A percentile compares a stretch with the other conserved stretches of the same genome.
phyloP scores from a whole-genome alignment of 2,113 vertebrate genomes.

The Amblyopsis rosae region DNA sequence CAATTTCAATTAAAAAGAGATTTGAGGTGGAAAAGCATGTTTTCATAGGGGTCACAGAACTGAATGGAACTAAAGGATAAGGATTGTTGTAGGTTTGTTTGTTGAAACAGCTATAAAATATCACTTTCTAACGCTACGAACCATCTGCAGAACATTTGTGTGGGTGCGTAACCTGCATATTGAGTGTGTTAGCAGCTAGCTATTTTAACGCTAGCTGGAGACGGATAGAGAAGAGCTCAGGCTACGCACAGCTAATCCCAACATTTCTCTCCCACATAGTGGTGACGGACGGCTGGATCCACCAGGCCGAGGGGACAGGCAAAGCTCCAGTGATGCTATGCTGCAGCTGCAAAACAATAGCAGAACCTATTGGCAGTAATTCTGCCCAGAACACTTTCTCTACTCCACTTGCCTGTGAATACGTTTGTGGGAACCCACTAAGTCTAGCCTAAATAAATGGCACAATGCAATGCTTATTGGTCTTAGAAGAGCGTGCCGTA shows the following conservation, averaged over 20 bases:
- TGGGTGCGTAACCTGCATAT: background rate
- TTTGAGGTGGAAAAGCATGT: conserved; percentile 72
- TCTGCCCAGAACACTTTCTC: background rate
- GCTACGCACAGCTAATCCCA: too few relatives aligned
- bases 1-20: conserved; percentile 78
- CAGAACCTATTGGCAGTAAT: background rate
- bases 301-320: background rate
- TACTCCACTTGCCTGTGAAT: too few relatives aligned
- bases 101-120: conserved; percentile 1
- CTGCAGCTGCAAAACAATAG: background rate
- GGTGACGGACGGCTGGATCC: too few relatives aligned
- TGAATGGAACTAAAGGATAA: conserved; percentile 26
- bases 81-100: conserved; percentile 7
- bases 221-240: background rate
- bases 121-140: background rate
- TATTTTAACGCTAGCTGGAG: background rate
- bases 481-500: too few relatives aligned
- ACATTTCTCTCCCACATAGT: too few relatives aligned
- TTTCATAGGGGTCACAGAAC: conserved; percentile 47
- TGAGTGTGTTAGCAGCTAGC: background rate
- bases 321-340: background rate
- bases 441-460: too few relatives aligned
- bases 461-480: too few relatives aligned
- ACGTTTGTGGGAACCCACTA: too few relatives aligned
- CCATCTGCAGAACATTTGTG: background rate